Conservation (phyloP, 2,888 invertebrate species). For the Aporophyla nigra region DNA sequence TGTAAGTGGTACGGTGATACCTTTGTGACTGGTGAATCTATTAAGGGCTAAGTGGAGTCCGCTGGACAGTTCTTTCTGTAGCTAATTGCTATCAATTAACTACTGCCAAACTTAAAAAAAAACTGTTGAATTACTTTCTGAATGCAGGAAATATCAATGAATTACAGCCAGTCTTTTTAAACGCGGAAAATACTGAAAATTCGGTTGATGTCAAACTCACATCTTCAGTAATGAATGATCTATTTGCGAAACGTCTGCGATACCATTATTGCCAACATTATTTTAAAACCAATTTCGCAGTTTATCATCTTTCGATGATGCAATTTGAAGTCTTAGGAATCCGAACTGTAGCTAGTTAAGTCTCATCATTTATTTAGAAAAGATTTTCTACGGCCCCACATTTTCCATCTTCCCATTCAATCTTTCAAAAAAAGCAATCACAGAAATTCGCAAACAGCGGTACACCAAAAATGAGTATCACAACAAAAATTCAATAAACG, state of each 20-base stretch:
- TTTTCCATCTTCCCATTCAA: slow-evolving; percentile 21
- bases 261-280: not conserved
- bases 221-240: not conserved
- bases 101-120: too few species aligned
- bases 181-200: not conserved
- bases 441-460: slow-evolving; percentile 39
- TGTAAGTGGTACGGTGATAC: not conserved
- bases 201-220: too few species aligned
- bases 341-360: not conserved
- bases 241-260: not conserved
- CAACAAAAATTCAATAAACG: slow-evolving; percentile 68
- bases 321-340: not conserved
- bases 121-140: not conserved
- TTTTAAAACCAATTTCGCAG: not conserved
- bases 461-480: slow-evolving; percentile 51
- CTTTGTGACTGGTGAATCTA: not conserved
- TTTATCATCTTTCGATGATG: not conserved
- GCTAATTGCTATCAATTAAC: not conserved
- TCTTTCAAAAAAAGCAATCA: slow-evolving; percentile 57
- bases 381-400: not conserved
- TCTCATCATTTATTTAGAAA: not conserved
- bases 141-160: not conserved
- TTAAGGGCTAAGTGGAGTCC: not conserved
- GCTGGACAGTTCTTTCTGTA: not conserved
- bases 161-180: not conserved